Percentiles rank a stretch among this genome's conserved stretches.
Conservation (phyloP, 30 jellyfish, hydroid and myxozoan species). For the Hydractinia symbiolongicarpus region DNA sequence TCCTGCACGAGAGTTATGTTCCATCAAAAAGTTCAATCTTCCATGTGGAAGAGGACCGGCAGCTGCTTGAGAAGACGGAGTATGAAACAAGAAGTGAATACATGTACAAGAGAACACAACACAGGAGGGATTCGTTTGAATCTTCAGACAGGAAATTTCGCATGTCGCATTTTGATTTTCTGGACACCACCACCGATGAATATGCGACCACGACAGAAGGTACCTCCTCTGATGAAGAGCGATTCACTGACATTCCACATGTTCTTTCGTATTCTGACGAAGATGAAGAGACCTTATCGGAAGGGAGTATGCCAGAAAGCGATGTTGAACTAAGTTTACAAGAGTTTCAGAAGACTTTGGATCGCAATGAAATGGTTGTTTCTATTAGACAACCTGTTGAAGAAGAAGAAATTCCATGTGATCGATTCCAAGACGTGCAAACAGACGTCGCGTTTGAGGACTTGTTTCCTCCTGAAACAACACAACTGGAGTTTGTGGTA, state of each 20-base stretch:
- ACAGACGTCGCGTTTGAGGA: constrained; percentile 10
- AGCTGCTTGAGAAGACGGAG: background rate
- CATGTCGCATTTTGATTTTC: background rate
- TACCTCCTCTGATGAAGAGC: background rate
- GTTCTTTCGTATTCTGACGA: constrained; percentile 4
- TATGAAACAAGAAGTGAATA: constrained; percentile 1
- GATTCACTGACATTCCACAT: constrained; percentile 3
- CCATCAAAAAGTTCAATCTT: background rate
- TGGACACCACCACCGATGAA: background rate
- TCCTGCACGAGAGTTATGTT: constrained; percentile 27
- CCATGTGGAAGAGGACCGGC: background rate
- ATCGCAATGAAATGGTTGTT: background rate
- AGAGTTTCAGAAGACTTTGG: background rate
- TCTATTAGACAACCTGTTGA: background rate
- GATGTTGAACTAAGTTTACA: background rate
- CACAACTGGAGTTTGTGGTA: constrained; percentile 9
- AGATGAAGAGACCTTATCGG: background rate
- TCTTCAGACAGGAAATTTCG: background rate
- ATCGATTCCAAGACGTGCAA: background rate
- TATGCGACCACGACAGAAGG: background rate
- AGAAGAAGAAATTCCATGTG: background rate
- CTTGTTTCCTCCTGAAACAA: constrained; percentile 3
- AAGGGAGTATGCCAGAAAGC: background rate
- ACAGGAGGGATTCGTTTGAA: background rate
- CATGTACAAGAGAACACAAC: background rate